Conservation (phyloP, 1,140 invertebrate genomes). For the Polyergus mexicanus region DNA sequence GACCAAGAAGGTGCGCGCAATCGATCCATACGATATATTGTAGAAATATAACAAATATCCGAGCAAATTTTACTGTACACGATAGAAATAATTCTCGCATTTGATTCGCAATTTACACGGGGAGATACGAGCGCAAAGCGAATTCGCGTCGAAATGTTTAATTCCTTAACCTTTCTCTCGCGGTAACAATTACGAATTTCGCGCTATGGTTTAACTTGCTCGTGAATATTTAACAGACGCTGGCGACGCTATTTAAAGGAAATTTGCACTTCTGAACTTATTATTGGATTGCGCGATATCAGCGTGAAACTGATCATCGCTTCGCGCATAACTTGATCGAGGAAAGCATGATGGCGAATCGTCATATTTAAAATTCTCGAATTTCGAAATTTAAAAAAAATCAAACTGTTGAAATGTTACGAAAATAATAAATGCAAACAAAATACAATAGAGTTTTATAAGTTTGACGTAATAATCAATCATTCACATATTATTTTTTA, state of each 20-base stretch:
- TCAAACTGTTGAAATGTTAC: not conserved
- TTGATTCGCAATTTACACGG: not conserved
- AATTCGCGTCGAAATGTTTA: constrained; percentile 44
- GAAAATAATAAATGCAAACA: not conserved
- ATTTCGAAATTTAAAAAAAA: not conserved
- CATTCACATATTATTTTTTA: too few relatives aligned
- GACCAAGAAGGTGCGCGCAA: not conserved
- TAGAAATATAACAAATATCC: not conserved
- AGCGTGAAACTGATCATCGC: constrained; percentile 5
- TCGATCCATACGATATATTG: not conserved
- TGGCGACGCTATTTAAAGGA: constrained; percentile 57
- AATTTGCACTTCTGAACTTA: constrained; percentile 39
- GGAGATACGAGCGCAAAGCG: constrained; percentile 12
- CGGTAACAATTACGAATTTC: constrained; percentile 43
- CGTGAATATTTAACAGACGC: constrained; percentile 66
- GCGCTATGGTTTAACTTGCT: constrained; percentile 48
- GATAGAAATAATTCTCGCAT: constrained; percentile 5
- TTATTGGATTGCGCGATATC: constrained; percentile 55
- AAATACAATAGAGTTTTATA: too few relatives aligned
- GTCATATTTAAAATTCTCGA: not conserved
- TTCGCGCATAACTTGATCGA: constrained; percentile 37
- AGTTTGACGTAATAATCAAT: too few relatives aligned
- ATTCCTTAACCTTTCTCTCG: constrained; percentile 42
- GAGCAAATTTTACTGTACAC: not conserved
- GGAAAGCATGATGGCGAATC: not conserved